Evolutionary conservation across 2,797 vertebrate genomes (phyloP).

Genomic region (Thaleichthys pacificus): DNA sequence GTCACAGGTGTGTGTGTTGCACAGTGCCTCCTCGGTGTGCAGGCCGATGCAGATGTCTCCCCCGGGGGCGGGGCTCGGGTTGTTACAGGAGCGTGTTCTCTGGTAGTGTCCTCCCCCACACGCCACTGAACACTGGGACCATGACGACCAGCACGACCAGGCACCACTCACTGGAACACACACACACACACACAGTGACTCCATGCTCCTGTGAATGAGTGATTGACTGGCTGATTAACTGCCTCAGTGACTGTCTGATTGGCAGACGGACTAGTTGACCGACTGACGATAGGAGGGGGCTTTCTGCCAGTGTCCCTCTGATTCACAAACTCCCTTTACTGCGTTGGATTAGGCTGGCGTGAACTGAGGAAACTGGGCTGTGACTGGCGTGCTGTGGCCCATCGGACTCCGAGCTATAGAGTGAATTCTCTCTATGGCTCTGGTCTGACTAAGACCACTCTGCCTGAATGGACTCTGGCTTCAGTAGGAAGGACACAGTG

Average conservation of each 20-base stretch:
- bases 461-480: background rate
- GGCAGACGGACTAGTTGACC: slow-evolving; percentile 27
- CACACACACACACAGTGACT: slow-evolving; percentile 31
- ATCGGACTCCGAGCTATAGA: no score
- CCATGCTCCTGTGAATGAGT: background rate
- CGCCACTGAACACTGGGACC: slow-evolving; percentile 93
- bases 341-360: slow-evolving; percentile 61
- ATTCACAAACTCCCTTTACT: slow-evolving; percentile 60
- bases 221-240: background rate
- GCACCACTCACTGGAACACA: slow-evolving; percentile 84
- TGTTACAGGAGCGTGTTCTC: slow-evolving; percentile 92
- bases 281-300: slow-evolving; percentile 20
- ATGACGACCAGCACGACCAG: slow-evolving; percentile 97
- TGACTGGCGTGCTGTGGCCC: background rate
- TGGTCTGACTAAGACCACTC: background rate
- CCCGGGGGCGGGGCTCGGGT: slow-evolving; percentile 80
- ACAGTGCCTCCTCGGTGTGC: slow-evolving; percentile 96
- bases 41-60: slow-evolving; percentile 97
- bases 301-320: slow-evolving; percentile 25
- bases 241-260: slow-evolving; percentile 33
- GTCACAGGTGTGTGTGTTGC: slow-evolving; percentile 92
- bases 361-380: slow-evolving; percentile 22
- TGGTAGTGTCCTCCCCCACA: slow-evolving; percentile 97
- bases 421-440: background rate
- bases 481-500: background rate